Evolutionary conservation across 2,113 vertebrate genomes (phyloP).

Genomic region (Clarias magur): DNA sequence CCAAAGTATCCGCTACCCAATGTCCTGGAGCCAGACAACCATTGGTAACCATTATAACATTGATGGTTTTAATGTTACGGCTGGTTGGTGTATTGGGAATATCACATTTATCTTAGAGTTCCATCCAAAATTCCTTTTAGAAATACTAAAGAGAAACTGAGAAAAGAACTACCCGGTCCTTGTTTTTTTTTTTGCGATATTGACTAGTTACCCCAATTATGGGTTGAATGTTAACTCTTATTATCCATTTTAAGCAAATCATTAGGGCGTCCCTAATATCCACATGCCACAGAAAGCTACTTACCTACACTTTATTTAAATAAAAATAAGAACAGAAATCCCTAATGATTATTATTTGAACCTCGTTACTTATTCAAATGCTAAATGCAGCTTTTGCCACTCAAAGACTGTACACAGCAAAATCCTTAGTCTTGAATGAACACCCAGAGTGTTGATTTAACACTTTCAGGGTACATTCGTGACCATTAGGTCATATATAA

Average conservation of each 20-base stretch:
- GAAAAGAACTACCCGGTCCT: background rate
- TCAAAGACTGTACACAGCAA: background rate
- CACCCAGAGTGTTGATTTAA: too few relatives aligned
- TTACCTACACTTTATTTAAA: background rate
- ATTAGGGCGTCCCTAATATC: too few relatives aligned
- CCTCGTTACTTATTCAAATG: background rate
- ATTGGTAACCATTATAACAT: too few relatives aligned
- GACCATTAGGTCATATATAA: too few relatives aligned
- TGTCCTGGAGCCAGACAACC: too few relatives aligned
- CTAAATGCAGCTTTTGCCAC: background rate
- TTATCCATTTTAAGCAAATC: too few relatives aligned
- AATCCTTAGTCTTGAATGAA: too few relatives aligned
- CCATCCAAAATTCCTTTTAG: background rate
- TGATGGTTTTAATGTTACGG: too few relatives aligned
- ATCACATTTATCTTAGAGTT: background rate
- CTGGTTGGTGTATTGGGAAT: background rate
- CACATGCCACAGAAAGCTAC: too few relatives aligned
- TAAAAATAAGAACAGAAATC: too few relatives aligned
- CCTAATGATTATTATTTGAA: background rate
- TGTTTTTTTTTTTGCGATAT: background rate
- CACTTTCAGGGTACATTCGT: too few relatives aligned
- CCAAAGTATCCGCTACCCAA: too few relatives aligned
- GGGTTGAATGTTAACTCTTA: background rate
- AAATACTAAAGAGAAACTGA: background rate
- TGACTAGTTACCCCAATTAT: background rate